Evolutionary conservation across 1,140 invertebrate species (phyloP), one percentile per base, ranked within the genome.

Genomic region (Ladona fulva): DNA sequence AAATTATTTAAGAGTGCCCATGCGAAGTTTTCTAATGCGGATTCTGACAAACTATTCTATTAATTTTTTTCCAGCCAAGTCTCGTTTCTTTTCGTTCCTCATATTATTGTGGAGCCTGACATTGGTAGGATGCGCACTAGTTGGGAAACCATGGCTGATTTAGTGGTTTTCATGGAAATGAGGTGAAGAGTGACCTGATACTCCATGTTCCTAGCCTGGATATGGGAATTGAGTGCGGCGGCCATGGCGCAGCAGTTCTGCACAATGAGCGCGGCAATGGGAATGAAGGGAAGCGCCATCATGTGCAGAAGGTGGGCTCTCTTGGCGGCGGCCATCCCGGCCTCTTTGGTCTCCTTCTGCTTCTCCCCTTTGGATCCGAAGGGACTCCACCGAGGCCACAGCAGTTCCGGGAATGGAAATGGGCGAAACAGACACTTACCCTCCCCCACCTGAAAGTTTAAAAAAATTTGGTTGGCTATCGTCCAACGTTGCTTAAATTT

Each of bases 281-380:
- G 85, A 42, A 86, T 83, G 79, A 86, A 85, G 3, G 84, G 84
- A 10, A 86, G 79, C 8, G 83, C 12, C 25, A 86, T 86, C 84
- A 86, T 85, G 77, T 85, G 84, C 42, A 83, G 79, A 25, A 85
- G 80, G 79, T 86, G 84, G 76, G 81, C 78, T 77, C 81, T 77
- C 77, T 82, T 83, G 24, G 83, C 83, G 12, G 52, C 12, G 52
- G n/a, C 52, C 52, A 66, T 66, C 12, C n/a, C 52, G 3, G 52
- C 16, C 5, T 66, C 52, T 16, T 16, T 22, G 16, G 52, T 6
- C 12, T 66, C 14, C 12, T 19, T 12, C 16, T 22, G 14, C 52
- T 3, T 66, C 12, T 66, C 12, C 52, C 5, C 19, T 19, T 52
- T 52, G 44, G 19, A 5, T 16, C 3, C 52, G 3, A 66, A 66